A percentile compares a stretch with the other conserved stretches of the same genome.
Evolutionary conservation across 2,797 vertebrate genomes (phyloP).

Genomic region (Bradypodion ventrale): DNA sequence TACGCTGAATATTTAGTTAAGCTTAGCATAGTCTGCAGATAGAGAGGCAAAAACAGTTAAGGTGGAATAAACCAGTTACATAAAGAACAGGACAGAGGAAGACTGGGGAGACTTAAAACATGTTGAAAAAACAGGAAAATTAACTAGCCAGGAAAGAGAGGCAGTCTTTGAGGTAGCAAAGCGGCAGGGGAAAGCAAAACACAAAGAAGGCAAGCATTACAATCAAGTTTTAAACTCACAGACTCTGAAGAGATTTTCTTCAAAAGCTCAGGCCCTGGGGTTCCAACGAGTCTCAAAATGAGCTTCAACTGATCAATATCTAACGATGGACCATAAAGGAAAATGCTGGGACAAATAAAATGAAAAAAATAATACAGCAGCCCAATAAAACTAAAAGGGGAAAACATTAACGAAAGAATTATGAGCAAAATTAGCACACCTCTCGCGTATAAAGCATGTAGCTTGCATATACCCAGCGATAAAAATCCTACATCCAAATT

Average conservation of each 20-base stretch:
- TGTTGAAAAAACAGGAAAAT: conserved; percentile 35
- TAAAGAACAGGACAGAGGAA: conserved; percentile 24
- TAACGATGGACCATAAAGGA: conserved; percentile 94
- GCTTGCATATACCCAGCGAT: background rate
- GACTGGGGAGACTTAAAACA: conserved; percentile 38
- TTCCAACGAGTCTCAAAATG: conserved; percentile 96
- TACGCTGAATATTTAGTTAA: conserved; percentile 6
- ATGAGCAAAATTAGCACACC: conserved; percentile 27
- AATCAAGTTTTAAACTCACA: conserved; percentile 89
- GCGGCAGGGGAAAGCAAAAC: conserved; percentile 45
- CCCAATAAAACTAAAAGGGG: conserved; percentile 42
- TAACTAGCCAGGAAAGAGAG: conserved; percentile 44
- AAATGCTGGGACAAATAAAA: conserved; percentile 86
- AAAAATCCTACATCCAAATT: background rate
- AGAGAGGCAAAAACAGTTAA: conserved; percentile 50
- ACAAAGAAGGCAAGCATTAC: conserved; percentile 71
- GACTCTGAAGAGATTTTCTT: conserved; percentile 98
- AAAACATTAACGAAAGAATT: conserved; percentile 49
- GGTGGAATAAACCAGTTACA: conserved; percentile 40
- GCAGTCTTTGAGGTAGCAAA: background rate
- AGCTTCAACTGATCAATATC: conserved; percentile 99
- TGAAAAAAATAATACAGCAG: conserved; percentile 53
- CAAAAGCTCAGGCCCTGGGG: conserved; percentile 93
- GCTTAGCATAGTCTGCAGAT: conserved; percentile 48
- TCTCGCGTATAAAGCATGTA: conserved; percentile 38